These are phyloP conservation scores for Leptinotarsa undecemlineata DNA, from an alignment of 1,140 invertebrate species.

Conservation along the genomic window DNA sequence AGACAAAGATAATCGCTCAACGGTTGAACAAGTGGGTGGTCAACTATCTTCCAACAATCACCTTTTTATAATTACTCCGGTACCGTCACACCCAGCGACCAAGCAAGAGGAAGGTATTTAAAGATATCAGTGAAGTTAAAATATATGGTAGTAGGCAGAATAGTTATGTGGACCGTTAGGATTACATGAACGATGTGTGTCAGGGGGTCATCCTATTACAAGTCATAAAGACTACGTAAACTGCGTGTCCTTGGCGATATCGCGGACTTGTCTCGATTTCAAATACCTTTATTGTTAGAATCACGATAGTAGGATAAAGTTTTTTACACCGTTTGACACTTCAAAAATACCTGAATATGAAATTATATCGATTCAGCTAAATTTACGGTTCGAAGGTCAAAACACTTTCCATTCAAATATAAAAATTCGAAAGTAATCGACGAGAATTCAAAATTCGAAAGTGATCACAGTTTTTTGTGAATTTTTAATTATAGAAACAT, in stretches of 20 bases:
- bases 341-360: background rate
- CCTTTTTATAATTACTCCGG: background rate
- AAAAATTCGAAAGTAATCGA: too few relatives aligned
- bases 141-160: conserved; percentile 9
- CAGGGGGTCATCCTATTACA: conserved; percentile 8
- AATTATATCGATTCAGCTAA: too few relatives aligned
- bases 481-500: too few relatives aligned
- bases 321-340: background rate
- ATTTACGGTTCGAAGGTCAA: too few relatives aligned
- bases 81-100: background rate
- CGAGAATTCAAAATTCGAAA: too few relatives aligned
- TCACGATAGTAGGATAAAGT: background rate
- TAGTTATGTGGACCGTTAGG: conserved; percentile 5
- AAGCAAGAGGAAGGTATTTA: background rate
- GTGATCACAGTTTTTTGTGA: too few relatives aligned
- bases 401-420: too few relatives aligned
- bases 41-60: too few relatives aligned
- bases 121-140: background rate
- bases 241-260: conserved; percentile 7
- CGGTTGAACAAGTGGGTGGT: too few relatives aligned
- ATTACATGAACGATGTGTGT: conserved; percentile 18
- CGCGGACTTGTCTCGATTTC: conserved; percentile 5
- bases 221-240: background rate
- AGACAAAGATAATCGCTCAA: too few relatives aligned
- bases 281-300: background rate